phyloP scores from a whole-genome alignment of 2,888 invertebrate genomes.

The Adineta ricciae region DNA sequence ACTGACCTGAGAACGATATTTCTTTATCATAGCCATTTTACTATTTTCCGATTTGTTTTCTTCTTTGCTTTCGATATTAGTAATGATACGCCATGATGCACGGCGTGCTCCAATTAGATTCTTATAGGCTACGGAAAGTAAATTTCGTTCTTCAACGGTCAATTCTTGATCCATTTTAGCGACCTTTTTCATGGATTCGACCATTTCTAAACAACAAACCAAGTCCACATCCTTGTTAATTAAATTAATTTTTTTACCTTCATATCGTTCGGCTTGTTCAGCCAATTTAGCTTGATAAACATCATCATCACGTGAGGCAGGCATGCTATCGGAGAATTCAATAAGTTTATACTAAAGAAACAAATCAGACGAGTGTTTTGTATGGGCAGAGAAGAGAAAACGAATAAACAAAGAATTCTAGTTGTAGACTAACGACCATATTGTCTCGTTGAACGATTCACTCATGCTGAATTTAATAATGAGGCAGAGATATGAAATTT shows the following conservation, averaged over 20 bases:
- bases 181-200: conserved; percentile 79
- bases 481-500: neutral
- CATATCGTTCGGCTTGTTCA: conserved; percentile 79
- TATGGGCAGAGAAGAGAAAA: neutral
- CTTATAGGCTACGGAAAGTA: conserved; percentile 94
- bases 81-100: conserved; percentile 58
- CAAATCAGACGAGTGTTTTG: neutral
- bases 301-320: conserved; percentile 68
- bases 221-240: too few species aligned
- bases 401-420: neutral
- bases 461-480: neutral
- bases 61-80: conserved; percentile 85
- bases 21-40: conserved; percentile 23
- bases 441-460: conserved; percentile 7
- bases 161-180: conserved; percentile 84
- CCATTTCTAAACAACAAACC: conserved; percentile 63
- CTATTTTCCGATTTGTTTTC: conserved; percentile 65
- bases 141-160: conserved; percentile 89
- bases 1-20: conserved; percentile 32
- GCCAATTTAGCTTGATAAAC: conserved; percentile 97
- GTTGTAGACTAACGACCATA: neutral
- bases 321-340: neutral
- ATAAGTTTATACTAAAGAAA: neutral
- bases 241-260: neutral
- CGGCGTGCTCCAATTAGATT: conserved; percentile 94